Percentiles rank a stretch among this genome's conserved stretches.
These are phyloP conservation scores for Bungarus multicinctus DNA, from an alignment of 2,113 vertebrate genomes.

Conservation along the genomic window DNA sequence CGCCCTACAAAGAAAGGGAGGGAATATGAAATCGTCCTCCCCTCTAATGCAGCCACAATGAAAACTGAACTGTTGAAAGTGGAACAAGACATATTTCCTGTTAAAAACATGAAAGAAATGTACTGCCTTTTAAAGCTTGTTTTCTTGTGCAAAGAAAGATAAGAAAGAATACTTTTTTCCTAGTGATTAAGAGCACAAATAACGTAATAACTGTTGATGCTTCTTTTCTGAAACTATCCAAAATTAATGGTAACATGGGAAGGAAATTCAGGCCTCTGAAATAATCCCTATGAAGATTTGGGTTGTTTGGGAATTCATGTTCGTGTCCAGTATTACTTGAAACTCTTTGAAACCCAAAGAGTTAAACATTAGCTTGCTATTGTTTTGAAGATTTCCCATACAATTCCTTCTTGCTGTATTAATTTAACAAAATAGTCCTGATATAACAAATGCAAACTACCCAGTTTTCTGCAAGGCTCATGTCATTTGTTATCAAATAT, in stretches of 20 bases:
- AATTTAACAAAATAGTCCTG: neutral
- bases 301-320: neutral
- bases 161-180: neutral
- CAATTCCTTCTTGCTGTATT: neutral
- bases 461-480: neutral
- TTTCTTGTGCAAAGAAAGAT: neutral
- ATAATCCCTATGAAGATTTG: neutral
- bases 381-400: neutral
- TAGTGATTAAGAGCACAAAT: neutral
- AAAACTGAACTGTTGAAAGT: neutral
- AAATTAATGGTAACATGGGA: neutral
- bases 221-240: neutral
- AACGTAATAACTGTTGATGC: neutral
- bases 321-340: neutral
- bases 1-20: neutral
- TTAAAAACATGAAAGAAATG: neutral
- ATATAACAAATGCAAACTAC: neutral
- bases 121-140: neutral
- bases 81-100: neutral
- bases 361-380: neutral
- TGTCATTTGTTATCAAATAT: neutral
- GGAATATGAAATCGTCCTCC: neutral
- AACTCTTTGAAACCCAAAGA: neutral
- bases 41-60: neutral
- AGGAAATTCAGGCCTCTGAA: neutral